A percentile compares a stretch with the other conserved stretches of the same genome.
These are phyloP conservation scores for Drosophila lacteicornis DNA, from an alignment of 1,140 invertebrate genomes.

Conservation along the genomic window DNA sequence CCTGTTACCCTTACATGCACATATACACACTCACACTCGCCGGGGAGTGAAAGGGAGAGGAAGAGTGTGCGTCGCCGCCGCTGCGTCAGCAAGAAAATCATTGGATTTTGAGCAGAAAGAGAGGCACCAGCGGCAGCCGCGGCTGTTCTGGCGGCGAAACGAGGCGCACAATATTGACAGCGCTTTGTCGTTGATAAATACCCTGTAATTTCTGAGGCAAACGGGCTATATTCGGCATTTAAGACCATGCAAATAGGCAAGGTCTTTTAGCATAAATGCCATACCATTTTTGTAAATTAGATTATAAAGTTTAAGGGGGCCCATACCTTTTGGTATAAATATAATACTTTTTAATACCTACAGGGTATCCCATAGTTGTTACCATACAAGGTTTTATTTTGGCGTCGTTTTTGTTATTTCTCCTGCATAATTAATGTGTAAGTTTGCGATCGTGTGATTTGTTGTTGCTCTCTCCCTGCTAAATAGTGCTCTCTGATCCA, in stretches of 20 bases:
- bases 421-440: slow-evolving; percentile 42
- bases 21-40: background rate
- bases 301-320: too few species aligned
- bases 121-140: slow-evolving; percentile 15
- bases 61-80: slow-evolving; percentile 30
- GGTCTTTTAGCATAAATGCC: too few species aligned
- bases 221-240: slow-evolving; percentile 1
- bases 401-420: slow-evolving; percentile 45
- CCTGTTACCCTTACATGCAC: slow-evolving; percentile 31
- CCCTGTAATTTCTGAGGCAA: background rate
- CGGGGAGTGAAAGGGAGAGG: slow-evolving; percentile 1
- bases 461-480: slow-evolving; percentile 24
- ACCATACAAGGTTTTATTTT: slow-evolving; percentile 12
- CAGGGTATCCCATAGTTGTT: slow-evolving; percentile 5
- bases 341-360: background rate
- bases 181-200: slow-evolving; percentile 27
- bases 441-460: slow-evolving; percentile 48
- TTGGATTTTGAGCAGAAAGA: slow-evolving; percentile 14
- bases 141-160: slow-evolving; percentile 21
- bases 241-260: too few species aligned
- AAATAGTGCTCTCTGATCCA: slow-evolving; percentile 16
- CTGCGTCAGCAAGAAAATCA: slow-evolving; percentile 76
- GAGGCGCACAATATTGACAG: slow-evolving; percentile 35
- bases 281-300: too few species aligned
- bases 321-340: background rate